Evolutionary conservation across 2,888 invertebrate genomes (phyloP), one percentile per base, ranked within the genome.

Genomic region (Philereme transversata): DNA sequence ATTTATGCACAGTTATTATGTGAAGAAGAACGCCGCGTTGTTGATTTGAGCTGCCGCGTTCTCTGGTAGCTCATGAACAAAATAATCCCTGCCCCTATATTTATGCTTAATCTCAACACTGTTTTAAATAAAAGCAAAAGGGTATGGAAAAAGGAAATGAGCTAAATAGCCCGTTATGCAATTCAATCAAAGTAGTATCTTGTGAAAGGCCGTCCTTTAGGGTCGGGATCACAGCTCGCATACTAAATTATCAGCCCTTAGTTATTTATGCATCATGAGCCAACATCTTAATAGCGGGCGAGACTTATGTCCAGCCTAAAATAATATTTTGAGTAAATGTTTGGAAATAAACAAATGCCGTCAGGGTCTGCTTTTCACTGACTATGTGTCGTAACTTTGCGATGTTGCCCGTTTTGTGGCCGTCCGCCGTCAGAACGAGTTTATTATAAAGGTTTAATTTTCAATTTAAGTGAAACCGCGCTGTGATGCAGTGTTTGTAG

Each of bases 251-350:
- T 86, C 83, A 87, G 81, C 83, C 88, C 86, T 83, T 82, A 86
- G 83, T 90, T 90, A 91, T 89, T 92, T 90, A 91, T 92, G 90
- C 90, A 89, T 86, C 87, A 79, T 83, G 86, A 84, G 81, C 84
- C 80, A 89, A 89, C 90, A 89, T 90, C 91, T 91, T 90, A 91
- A 90, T 91, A 86, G 90, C 84, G 69, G 78, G 74, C 72, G 76
- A 74, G 88, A 90, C 84, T 89, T 87, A 90, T 84, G 88, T 88
- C 86, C 87, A 88, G 80, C 91, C 90, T 90, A 88, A 91, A 90
- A 91, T 88, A 90, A 90, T 91, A 90, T 90, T 91, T 90, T 88
- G 89, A 83, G 85, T 87, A 87, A 90, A 89, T 87, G 85, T 88
- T 90, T 84, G 86, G 86, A 89, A 89, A 87, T 89, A 90, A 90